Percentiles rank a stretch among this genome's conserved stretches.
Evolutionary conservation across 2,888 invertebrate species (phyloP).

Genomic region (Phrixothrix hirtus): DNA sequence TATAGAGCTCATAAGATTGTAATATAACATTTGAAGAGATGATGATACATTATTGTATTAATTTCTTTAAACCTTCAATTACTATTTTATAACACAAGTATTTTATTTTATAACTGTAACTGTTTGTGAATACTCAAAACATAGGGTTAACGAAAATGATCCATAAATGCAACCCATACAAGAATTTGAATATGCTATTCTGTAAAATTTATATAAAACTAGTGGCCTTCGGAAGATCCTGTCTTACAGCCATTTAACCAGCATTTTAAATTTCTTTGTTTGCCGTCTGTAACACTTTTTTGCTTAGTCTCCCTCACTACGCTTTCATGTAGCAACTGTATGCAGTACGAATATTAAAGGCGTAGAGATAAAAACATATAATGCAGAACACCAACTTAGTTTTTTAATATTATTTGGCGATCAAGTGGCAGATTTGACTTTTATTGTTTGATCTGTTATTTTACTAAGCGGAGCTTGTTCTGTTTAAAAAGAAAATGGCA

Average conservation of each 20-base stretch:
- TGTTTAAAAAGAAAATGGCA: constrained; percentile 13
- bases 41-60: no score
- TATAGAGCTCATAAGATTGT: no score
- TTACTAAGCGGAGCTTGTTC: constrained; percentile 35
- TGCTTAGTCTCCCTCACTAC: constrained; percentile 38
- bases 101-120: no score
- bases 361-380: constrained; percentile 34
- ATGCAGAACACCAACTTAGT: constrained; percentile 34
- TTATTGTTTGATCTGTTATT: constrained; percentile 42
- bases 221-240: constrained; percentile 39
- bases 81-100: no score
- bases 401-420: constrained; percentile 38
- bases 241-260: constrained; percentile 42
- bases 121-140: no score
- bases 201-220: constrained; percentile 9
- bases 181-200: no score
- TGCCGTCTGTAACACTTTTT: constrained; percentile 46
- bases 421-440: constrained; percentile 34
- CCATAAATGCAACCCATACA: no score
- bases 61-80: no score
- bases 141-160: no score
- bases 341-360: constrained; percentile 41
- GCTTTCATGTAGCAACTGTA: constrained; percentile 23
- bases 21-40: no score
- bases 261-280: constrained; percentile 45